Percentiles rank a stretch among this genome's conserved stretches.
phyloP scores from a whole-genome alignment of 2,888 invertebrate species.

The Piscicola geometra region DNA sequence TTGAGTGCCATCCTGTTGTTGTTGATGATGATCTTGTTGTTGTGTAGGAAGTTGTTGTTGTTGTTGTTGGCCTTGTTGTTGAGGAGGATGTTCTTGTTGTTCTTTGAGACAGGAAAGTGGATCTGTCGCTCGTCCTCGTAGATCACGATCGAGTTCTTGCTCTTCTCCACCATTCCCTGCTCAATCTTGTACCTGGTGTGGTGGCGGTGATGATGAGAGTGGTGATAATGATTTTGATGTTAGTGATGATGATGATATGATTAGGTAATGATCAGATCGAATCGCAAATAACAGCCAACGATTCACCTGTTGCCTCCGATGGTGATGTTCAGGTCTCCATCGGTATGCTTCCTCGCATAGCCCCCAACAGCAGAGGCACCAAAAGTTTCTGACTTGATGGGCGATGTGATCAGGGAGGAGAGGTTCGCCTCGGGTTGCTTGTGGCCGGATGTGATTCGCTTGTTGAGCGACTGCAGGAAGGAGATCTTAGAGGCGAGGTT shows the following conservation, averaged over 20 bases:
- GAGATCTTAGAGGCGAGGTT: slow-evolving; percentile 24
- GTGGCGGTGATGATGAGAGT: no score
- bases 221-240: no score
- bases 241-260: no score
- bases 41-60: background rate
- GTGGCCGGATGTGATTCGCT: slow-evolving; percentile 20
- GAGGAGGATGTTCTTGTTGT: slow-evolving; percentile 1
- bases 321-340: slow-evolving; percentile 1
- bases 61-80: slow-evolving; percentile 13
- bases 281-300: no score
- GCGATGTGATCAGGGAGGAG: slow-evolving; percentile 27
- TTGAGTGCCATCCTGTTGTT: background rate
- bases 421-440: slow-evolving; percentile 8
- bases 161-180: slow-evolving; percentile 11
- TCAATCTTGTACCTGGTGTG: slow-evolving; percentile 1
- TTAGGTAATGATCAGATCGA: no score
- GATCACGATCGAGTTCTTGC: background rate
- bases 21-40: background rate
- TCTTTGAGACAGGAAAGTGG: slow-evolving; percentile 2
- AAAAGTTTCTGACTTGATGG: no score
- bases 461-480: slow-evolving; percentile 31
- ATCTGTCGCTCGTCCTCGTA: slow-evolving; percentile 12
- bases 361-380: no score
- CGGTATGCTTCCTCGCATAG: background rate
- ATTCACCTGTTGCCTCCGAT: background rate